Percentiles rank a stretch among this genome's conserved stretches.
phyloP scores from a whole-genome alignment of 2,797 vertebrate genomes.

The Fistularia commersonii region DNA sequence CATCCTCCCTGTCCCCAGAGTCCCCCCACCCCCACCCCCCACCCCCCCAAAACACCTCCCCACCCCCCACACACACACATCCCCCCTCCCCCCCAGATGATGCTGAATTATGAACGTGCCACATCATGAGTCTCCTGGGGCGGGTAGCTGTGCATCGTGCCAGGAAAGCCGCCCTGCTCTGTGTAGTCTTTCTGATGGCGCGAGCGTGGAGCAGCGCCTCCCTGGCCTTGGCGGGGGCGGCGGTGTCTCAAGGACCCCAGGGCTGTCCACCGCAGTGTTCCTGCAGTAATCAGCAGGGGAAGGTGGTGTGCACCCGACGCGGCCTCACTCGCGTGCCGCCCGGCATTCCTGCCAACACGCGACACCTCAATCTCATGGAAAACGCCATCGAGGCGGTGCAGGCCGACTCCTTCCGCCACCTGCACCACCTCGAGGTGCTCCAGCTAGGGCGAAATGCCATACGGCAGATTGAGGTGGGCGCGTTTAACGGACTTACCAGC shows the following conservation, averaged over 20 bases:
- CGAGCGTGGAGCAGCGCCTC: conserved; percentile 83
- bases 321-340: conserved; percentile 89
- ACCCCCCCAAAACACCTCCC: conserved; percentile 59
- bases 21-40: conserved; percentile 61
- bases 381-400: conserved; percentile 96
- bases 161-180: conserved; percentile 92
- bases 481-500: conserved; percentile 95
- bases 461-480: conserved; percentile 96
- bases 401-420: conserved; percentile 95
- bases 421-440: conserved; percentile 96
- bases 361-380: conserved; percentile 98
- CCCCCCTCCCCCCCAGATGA: conserved; percentile 82
- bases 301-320: conserved; percentile 96
- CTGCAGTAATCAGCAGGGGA: conserved; percentile 97
- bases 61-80: conserved; percentile 62
- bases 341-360: conserved; percentile 93
- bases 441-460: conserved; percentile 96
- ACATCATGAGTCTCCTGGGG: conserved; percentile 99
- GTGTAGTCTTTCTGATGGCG: conserved; percentile 89
- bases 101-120: conserved; percentile 99
- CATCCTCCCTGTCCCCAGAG: conserved; percentile 39
- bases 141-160: conserved; percentile 96
- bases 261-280: conserved; percentile 95
- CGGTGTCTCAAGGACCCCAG: conserved; percentile 85
- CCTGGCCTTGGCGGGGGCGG: conserved; percentile 81